Conservation (phyloP, 1,140 invertebrate genomes). For the Trichonephila clavata region DNA sequence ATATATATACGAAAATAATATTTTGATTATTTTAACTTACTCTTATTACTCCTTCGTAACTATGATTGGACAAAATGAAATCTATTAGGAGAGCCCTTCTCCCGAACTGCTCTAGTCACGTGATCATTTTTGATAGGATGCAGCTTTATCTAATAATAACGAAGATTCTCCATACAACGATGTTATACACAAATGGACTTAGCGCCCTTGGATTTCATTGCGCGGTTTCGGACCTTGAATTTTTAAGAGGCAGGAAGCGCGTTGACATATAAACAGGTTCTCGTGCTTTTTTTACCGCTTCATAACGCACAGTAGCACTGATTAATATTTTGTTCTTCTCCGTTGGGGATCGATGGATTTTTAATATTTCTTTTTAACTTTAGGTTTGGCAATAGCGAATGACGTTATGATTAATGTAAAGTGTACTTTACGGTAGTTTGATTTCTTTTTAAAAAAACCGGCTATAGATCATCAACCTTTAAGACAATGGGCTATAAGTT, state of each 20-base stretch:
- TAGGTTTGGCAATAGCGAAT: not conserved
- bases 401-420: not conserved
- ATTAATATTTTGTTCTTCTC: not conserved
- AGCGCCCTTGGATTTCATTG: constrained; percentile 20
- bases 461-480: not conserved
- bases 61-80: not conserved
- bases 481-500: not conserved
- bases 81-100: not conserved
- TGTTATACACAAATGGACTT: constrained; percentile 3
- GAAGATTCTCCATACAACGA: not conserved
- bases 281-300: not conserved
- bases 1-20: too few species aligned
- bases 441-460: not conserved
- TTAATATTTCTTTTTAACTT: not conserved
- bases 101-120: not conserved
- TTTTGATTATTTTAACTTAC: too few species aligned
- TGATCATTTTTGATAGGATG: not conserved
- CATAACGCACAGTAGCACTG: not conserved
- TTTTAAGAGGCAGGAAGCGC: not conserved
- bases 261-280: constrained; percentile 1
- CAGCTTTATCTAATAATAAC: constrained; percentile 8
- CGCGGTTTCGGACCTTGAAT: constrained; percentile 4
- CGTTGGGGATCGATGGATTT: not conserved
- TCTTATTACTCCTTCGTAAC: too few species aligned
- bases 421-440: not conserved